Base-by-base conservation (phyloP, 2,888 invertebrate species). In the Ectemnius cavifrons region DNA sequence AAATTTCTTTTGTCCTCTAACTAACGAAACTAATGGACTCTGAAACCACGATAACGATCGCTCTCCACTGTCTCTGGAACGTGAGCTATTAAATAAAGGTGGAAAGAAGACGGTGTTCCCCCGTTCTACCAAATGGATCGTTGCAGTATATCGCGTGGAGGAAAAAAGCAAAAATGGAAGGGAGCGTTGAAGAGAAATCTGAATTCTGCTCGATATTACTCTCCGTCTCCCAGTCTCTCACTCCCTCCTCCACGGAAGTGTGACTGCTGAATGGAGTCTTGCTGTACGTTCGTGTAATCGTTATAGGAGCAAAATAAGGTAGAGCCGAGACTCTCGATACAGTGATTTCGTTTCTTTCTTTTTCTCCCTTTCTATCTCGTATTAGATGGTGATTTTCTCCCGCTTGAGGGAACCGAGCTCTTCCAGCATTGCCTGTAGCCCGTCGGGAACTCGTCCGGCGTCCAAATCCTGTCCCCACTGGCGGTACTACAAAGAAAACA, bases 381-480 rank as follows among this genome's bases (percentile, higher is more conserved):
- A 58, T 70, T 80, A 82, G 77, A 76, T 79, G 77, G 78, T 83
- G 76, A 82, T 80, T 28, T 85, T 80, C 71, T 96, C 96, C 87
- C 94, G 93, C 86, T 96, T 96, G 58, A 95, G 91, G 69, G 94
- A 92, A 8, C 95, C 95, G 85, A 95, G 91, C 85, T 96, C 96
- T 84, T 96, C 95, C 69, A 97, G 92, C 86, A 96, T 92, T 62
- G 93, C 93, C 85, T 96, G 94, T 81, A 97, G 92, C 59, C 95
- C 96, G 80, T 97, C 96, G 3, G 97, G 96, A 83, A 96, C 92
- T 76, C 93, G 93, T 57, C 97, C 97, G 86, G 96, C 95, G 86
- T 96, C 97, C 80, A 97, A 91, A 84, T 97, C 97, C 86, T 93
- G 93, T 82, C 94, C 95, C 96, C 96, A 97, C 88, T 94, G 93